Base-by-base conservation (phyloP, 2,888 invertebrate species). In the Lepidochrysops patricia region DNA sequence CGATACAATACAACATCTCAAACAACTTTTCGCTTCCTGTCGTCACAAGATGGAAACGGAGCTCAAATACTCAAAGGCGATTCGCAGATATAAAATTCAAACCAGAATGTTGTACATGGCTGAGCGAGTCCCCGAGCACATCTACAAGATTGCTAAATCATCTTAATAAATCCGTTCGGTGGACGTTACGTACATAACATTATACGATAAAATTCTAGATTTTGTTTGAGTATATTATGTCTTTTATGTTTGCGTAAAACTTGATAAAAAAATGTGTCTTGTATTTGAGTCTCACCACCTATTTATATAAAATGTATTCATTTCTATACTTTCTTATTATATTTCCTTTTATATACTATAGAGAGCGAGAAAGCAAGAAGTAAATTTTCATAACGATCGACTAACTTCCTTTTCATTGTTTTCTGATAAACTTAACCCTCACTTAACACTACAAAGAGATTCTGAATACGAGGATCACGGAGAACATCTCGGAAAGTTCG, bases 41-140 rank as follows among this genome's bases (percentile, higher is more conserved):
- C 43, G 43, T 43, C 43, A 19, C 19, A 9, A 23, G 12, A 43
- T 43, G 43, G 43, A 12, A 19, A 23, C 43, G 19, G 12, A 43
- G 19, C 43, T 43, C 19, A 23, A 23, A 43, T 23, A 43, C 43
- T 43, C 43, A 43, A 43, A 43, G 43, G 43, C 43, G 43, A 43
- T 43, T 43, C 43, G 12, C 43, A 43, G 43, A 43, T 43, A 43
- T 43, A 43, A 43, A 43, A 43, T 43, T 43, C 43, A 43, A 43
- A 43, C 43, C 43, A 43, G 43, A 43, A 43, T 43, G 19, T 43
- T 43, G 23, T 43, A 43, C 23, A 23, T 9, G 43, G 43, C 43
- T 23, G 19, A 43, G 43, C 12, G 43, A 43, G 43, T 43, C 43
- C 19, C 43, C 19, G 43, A 43, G 43, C 43, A 43, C 43, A 43